phyloP scores from a whole-genome alignment of 2,113 vertebrate genomes.

The Alligator mississippiensis region DNA sequence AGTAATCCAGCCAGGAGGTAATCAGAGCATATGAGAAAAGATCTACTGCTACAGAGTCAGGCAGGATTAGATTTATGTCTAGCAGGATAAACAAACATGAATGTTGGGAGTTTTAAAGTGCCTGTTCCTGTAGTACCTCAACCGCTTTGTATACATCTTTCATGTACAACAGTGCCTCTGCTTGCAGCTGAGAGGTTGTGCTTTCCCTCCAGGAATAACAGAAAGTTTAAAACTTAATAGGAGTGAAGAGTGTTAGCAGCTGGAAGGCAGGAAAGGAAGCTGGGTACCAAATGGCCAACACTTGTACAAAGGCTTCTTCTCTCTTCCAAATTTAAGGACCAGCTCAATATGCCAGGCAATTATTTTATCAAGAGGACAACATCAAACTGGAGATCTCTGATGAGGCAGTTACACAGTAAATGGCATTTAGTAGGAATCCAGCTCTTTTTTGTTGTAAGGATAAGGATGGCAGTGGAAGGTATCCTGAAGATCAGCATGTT shows the following conservation, averaged over 20 bases:
- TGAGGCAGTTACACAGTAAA: not conserved
- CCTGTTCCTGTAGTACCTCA: fast-evolving
- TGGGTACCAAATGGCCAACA: not conserved
- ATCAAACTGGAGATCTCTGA: not conserved
- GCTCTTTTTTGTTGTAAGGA: not conserved
- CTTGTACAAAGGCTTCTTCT: not conserved
- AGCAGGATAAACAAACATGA: not conserved
- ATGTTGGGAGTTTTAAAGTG: not conserved
- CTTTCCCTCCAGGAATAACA: not conserved
- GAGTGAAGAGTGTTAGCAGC: fast-evolving
- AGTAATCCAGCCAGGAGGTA: constrained; percentile 57
- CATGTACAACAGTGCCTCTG: not conserved
- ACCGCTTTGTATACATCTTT: fast-evolving
- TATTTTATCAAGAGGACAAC: not conserved
- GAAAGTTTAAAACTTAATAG: not conserved
- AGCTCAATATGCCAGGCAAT: not conserved
- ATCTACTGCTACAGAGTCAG: not conserved
- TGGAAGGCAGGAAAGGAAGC: not conserved
- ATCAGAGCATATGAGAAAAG: not conserved
- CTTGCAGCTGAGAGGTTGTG: not conserved
- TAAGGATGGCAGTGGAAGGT: not conserved
- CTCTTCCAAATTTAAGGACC: not conserved
- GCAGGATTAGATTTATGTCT: constrained; percentile 21
- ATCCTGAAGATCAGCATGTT: not conserved
- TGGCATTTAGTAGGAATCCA: not conserved